A percentile compares a stretch with the other conserved stretches of the same genome.
phyloP scores from a whole-genome alignment of 2,113 vertebrate species.

The Oceanites oceanicus region DNA sequence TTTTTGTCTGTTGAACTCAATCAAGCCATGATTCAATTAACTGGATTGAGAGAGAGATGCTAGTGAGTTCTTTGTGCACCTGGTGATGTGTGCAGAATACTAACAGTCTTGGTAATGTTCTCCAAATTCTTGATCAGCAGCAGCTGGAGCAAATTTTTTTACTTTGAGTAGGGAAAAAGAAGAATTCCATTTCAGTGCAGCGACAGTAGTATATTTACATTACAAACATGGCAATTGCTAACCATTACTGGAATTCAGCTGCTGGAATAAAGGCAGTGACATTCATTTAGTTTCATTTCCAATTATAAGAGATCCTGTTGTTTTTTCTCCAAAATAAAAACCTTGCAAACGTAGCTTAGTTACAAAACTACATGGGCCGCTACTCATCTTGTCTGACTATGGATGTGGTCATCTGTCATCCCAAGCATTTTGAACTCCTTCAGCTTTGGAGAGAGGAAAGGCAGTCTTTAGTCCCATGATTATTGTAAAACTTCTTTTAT shows the following conservation, averaged over 20 bases:
- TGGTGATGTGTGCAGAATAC: background rate
- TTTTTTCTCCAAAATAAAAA: background rate
- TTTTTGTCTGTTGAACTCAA: background rate
- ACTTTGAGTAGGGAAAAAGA: conserved; percentile 25
- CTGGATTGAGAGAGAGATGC: background rate
- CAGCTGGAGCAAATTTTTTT: conserved; percentile 50
- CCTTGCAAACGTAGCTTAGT: background rate
- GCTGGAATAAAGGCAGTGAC: conserved; percentile 11
- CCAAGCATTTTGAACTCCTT: background rate
- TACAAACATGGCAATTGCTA: background rate
- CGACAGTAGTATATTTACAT: conserved; percentile 35
- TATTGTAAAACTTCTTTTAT: background rate
- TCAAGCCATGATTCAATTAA: conserved; percentile 31
- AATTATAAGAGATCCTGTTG: background rate
- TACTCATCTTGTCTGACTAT: background rate
- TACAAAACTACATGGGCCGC: background rate
- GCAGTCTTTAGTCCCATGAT: background rate
- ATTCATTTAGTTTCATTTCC: conserved; percentile 27
- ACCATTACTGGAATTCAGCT: conserved; percentile 28
- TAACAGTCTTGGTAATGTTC: background rate
- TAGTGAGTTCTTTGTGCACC: conserved; percentile 14
- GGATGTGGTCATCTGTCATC: background rate
- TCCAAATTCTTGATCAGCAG: conserved; percentile 30
- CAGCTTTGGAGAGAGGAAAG: background rate
- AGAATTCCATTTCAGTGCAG: conserved; percentile 31